Evolutionary conservation across 2,113 vertebrate genomes (phyloP).

Genomic region (Strix aluco): DNA sequence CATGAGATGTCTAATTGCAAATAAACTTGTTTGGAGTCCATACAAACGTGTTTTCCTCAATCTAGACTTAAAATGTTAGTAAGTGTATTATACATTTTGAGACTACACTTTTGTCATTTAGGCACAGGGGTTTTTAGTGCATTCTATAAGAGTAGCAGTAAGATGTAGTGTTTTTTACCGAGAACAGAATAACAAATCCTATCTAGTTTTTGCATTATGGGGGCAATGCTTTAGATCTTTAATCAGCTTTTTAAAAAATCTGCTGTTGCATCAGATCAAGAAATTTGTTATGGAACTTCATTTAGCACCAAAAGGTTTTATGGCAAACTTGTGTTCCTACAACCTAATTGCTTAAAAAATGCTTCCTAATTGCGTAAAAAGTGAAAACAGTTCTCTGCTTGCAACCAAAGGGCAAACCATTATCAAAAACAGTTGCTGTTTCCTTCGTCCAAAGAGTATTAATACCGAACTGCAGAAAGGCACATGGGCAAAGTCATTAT

Average conservation of each 20-base stretch:
- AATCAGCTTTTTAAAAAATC: slow-evolving; percentile 39
- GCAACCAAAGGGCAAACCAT: slow-evolving; percentile 82
- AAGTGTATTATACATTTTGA: slow-evolving; percentile 70
- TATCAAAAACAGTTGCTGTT: slow-evolving; percentile 74
- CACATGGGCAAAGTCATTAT: slow-evolving; percentile 60
- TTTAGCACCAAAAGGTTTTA: slow-evolving; percentile 59
- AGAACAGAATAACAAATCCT: slow-evolving; percentile 44
- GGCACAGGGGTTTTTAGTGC: slow-evolving; percentile 66
- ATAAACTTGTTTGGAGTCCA: slow-evolving; percentile 77
- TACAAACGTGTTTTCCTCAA: slow-evolving; percentile 74
- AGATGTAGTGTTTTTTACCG: slow-evolving; percentile 56
- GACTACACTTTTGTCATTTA: slow-evolving; percentile 61
- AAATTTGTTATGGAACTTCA: slow-evolving; percentile 54
- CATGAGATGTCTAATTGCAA: slow-evolving; percentile 79
- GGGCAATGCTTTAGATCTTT: slow-evolving; percentile 62
- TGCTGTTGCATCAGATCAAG: slow-evolving; percentile 65
- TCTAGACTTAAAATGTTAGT: slow-evolving; percentile 70
- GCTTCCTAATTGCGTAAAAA: slow-evolving; percentile 62
- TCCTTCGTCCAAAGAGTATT: slow-evolving; percentile 79
- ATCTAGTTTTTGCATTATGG: slow-evolving; percentile 58
- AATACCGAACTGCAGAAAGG: slow-evolving; percentile 55
- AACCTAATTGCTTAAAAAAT: slow-evolving; percentile 61
- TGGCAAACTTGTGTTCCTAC: slow-evolving; percentile 59
- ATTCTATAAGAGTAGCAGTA: slow-evolving; percentile 49
- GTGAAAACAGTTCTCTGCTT: slow-evolving; percentile 78